Base-by-base conservation (phyloP, 2,888 invertebrate genomes). In the Gonocerus acuteangulatus region DNA sequence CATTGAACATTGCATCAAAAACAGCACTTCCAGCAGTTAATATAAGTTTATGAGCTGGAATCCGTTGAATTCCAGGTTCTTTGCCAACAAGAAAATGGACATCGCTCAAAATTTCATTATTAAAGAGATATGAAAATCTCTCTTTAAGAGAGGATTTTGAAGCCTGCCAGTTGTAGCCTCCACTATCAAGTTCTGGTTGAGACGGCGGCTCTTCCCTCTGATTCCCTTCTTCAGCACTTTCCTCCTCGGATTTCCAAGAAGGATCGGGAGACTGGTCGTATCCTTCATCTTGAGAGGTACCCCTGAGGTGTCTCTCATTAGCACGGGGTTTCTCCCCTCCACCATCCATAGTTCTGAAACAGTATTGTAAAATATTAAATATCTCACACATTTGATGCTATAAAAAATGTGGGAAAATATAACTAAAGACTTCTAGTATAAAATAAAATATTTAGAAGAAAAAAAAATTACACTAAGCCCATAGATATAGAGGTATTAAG, bases 1-100 rank as follows among this genome's bases (percentile, higher is more conserved):
- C 87, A 71, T 88, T 87, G 71, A 91, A 90, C 85, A 90, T 86
- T 6, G 87, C 88, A 73, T 90, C 89, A 72, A 91, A 91, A 1
- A 91, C 90, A 0, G 87, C 87, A 70, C 88, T 88, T 1, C 89
- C 89, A 7, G 87, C 85, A 0, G 87, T 86, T 34, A 91, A 73
- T 0, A 91, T 85, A 70, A 90, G 86, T 72, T 82, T 86, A 69
- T 88, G 88, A 0, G 89, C 89, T 1, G 88, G 87, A 65, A 90
- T 85, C 13, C 84, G 77, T 71, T 84, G 82, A 65, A 81, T 80
- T 6, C 48, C 47, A 63, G 80, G 80, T 48, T 83, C 86, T 69
- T 83, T 82, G 1, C 89, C 89, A 15, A 90, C 89, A 39, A 87
- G 77, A 70, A 90, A 90, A 69, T 83, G 84, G 3, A 90, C 86